phyloP scores from a whole-genome alignment of 2,888 invertebrate species.

The Masnerella sp. region DNA sequence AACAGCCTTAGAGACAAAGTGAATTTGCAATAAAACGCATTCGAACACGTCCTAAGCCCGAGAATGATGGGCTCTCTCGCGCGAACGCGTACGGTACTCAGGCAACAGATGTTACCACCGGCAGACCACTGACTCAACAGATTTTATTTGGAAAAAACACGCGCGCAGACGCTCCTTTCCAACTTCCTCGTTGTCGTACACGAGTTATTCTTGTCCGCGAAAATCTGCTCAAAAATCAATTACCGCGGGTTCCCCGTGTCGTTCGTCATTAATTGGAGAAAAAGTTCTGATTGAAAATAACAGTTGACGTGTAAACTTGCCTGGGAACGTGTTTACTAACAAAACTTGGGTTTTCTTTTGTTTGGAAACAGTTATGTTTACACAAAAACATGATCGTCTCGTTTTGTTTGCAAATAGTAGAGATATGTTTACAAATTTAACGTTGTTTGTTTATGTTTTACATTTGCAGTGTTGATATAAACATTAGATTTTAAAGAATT shows the following conservation, averaged over 20 bases:
- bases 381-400: too few relatives aligned
- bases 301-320: background rate
- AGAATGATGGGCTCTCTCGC: slow-evolving; percentile 57
- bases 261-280: slow-evolving; percentile 4
- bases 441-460: too few relatives aligned
- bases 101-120: slow-evolving; percentile 61
- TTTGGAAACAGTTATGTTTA: too few relatives aligned
- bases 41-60: slow-evolving; percentile 72
- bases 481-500: too few relatives aligned
- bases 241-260: slow-evolving; percentile 1
- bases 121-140: slow-evolving; percentile 60
- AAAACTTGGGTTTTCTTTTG: too few relatives aligned
- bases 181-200: slow-evolving; percentile 59
- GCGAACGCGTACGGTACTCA: slow-evolving; percentile 58
- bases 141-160: slow-evolving; percentile 57
- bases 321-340: too few relatives aligned
- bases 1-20: slow-evolving; percentile 61
- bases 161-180: slow-evolving; percentile 44
- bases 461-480: too few relatives aligned
- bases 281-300: background rate
- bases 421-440: too few relatives aligned
- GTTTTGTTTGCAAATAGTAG: too few relatives aligned
- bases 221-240: slow-evolving; percentile 44
- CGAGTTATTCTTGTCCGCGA: slow-evolving; percentile 29
- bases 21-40: slow-evolving; percentile 71